These are phyloP conservation scores for Scaptomyza flava DNA, from an alignment of 2,888 invertebrate species.

Conservation along the genomic window DNA sequence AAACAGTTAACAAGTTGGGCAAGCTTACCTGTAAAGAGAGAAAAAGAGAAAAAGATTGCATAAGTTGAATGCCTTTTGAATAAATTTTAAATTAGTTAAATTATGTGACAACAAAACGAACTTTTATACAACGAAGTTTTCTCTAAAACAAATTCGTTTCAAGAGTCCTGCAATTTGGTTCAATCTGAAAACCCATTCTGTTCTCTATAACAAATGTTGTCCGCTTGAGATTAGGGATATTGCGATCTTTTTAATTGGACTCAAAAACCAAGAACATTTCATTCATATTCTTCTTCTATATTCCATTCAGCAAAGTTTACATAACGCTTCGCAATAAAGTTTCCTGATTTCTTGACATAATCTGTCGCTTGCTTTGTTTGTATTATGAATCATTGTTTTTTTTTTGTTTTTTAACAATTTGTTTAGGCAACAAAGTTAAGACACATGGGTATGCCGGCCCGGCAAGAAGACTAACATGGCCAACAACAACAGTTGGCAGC, in stretches of 20 bases:
- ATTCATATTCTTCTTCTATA: no score
- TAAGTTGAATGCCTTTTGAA: background rate
- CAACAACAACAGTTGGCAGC: constrained; percentile 46
- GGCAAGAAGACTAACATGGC: constrained; percentile 32
- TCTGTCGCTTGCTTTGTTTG: constrained; percentile 18
- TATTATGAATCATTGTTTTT: constrained; percentile 32
- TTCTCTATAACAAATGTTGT: no score
- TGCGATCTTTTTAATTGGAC: no score
- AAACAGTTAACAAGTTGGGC: constrained; percentile 33
- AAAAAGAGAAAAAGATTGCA: background rate
- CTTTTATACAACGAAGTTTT: no score
- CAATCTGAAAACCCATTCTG: no score
- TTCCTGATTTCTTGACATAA: constrained; percentile 37
- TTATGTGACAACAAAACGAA: no score
- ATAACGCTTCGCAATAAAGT: background rate
- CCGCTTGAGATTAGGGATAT: no score
- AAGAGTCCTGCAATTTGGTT: no score
- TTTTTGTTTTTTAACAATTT: constrained; percentile 28
- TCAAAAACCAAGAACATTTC: no score
- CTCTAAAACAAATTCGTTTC: no score
- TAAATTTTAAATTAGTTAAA: no score
- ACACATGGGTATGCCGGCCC: background rate
- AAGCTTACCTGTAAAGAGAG: constrained; percentile 58
- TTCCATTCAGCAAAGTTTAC: no score
- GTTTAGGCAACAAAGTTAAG: constrained; percentile 34